A percentile compares a stretch with the other conserved stretches of the same genome.
Conservation (phyloP, 2,797 vertebrate genomes). For the Pyrocephalus nanus region DNA sequence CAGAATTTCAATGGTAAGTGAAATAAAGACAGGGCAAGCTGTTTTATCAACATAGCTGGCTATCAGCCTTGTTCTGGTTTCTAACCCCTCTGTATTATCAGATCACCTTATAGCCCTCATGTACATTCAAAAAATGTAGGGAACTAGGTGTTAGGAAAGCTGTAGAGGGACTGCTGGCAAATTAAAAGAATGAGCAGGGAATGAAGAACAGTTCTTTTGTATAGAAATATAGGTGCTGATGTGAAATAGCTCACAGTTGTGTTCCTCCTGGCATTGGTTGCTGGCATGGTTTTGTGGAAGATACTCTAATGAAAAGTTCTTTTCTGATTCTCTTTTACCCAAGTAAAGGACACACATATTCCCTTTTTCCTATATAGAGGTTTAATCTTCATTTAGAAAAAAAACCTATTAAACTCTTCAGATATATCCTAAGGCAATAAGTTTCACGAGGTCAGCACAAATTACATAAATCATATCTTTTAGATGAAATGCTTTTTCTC, state of each 20-base stretch:
- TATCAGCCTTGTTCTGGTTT: neutral
- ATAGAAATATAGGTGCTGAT: neutral
- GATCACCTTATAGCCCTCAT: neutral
- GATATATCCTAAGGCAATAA: neutral
- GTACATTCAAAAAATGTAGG: neutral
- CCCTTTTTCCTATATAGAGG: neutral
- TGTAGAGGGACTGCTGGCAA: neutral
- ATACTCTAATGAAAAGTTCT: neutral
- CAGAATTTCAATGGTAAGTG: neutral
- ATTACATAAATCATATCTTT: neutral
- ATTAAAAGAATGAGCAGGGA: neutral
- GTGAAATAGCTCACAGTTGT: neutral
- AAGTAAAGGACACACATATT: neutral
- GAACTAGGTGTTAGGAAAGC: neutral
- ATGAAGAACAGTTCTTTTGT: neutral
- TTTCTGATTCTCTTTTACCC: neutral
- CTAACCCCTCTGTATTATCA: neutral
- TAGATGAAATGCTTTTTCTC: neutral
- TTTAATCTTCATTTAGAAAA: neutral
- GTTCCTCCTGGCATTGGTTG: neutral
- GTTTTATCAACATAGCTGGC: neutral
- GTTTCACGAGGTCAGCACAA: neutral
- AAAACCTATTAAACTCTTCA: neutral
- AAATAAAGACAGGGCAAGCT: neutral
- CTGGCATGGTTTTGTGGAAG: neutral